A percentile compares a stretch with the other conserved stretches of the same genome.
phyloP scores from a whole-genome alignment of 2,113 vertebrate genomes.

The Agelaius tricolor region DNA sequence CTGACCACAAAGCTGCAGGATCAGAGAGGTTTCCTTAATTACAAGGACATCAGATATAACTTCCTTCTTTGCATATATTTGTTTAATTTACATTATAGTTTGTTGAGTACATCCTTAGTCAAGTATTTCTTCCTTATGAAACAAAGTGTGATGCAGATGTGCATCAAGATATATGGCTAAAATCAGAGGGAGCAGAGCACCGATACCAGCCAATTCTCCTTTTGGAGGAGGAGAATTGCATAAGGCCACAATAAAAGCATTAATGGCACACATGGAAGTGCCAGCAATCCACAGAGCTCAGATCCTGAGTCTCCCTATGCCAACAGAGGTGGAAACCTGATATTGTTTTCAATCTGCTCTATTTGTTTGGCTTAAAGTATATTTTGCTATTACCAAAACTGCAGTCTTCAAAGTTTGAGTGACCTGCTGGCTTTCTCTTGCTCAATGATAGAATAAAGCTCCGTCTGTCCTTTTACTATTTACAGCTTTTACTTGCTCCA shows the following conservation, averaged over 20 bases:
- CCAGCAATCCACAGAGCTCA: neutral
- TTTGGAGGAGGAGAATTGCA: neutral
- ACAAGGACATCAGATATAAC: neutral
- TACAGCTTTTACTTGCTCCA: neutral
- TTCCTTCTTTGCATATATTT: neutral
- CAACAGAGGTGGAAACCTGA: neutral
- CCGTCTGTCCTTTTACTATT: neutral
- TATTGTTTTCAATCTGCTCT: neutral
- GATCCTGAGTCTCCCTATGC: neutral
- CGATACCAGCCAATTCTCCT: neutral
- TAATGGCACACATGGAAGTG: neutral
- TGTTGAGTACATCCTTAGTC: neutral
- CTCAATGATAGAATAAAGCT: neutral
- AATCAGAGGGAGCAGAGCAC: neutral
- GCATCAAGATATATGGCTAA: neutral
- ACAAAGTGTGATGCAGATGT: neutral
- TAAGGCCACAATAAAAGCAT: neutral
- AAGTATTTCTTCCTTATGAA: neutral
- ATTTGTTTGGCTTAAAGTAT: neutral
- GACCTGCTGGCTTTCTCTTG: neutral
- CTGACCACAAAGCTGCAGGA: neutral
- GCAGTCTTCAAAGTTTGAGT: neutral
- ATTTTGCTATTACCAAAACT: neutral
- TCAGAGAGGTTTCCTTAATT: neutral
- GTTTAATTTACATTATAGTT: neutral